Conservation (phyloP, 2,113 vertebrate species). For the Sylvilagus bachmani region DNA sequence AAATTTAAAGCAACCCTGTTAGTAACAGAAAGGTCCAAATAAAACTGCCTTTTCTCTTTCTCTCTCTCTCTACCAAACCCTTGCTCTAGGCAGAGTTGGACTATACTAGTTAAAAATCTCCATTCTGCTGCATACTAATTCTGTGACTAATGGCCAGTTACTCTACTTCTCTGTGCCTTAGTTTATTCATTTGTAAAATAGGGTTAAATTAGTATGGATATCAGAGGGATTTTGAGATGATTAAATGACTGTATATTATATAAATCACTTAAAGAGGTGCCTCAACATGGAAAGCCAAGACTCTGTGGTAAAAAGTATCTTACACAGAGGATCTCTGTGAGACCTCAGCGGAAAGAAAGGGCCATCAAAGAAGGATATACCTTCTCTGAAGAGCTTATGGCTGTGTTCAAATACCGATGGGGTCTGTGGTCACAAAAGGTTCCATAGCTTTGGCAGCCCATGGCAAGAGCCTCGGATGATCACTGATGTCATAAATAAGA, state of each 20-base stretch:
- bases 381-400: too few relatives aligned
- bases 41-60: not conserved
- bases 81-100: not conserved
- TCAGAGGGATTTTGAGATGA: not conserved
- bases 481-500: too few relatives aligned
- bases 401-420: too few relatives aligned
- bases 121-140: not conserved
- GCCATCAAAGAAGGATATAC: too few relatives aligned
- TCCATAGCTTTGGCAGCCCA: too few relatives aligned
- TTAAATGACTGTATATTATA: not conserved
- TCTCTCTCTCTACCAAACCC: not conserved
- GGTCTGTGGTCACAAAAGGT: too few relatives aligned
- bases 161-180: not conserved
- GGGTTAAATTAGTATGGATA: not conserved
- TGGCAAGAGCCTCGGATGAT: too few relatives aligned
- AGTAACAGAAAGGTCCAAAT: not conserved
- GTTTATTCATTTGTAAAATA: conserved; percentile 55
- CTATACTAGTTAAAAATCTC: not conserved
- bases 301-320: too few relatives aligned
- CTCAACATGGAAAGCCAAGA: not conserved
- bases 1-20: not conserved
- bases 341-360: too few relatives aligned
- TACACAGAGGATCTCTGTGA: too few relatives aligned
- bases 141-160: not conserved
- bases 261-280: not conserved